Evolutionary conservation across 92 coral and sea anemone genomes (phyloP).

Genomic region (Phymanthus crucifer): DNA sequence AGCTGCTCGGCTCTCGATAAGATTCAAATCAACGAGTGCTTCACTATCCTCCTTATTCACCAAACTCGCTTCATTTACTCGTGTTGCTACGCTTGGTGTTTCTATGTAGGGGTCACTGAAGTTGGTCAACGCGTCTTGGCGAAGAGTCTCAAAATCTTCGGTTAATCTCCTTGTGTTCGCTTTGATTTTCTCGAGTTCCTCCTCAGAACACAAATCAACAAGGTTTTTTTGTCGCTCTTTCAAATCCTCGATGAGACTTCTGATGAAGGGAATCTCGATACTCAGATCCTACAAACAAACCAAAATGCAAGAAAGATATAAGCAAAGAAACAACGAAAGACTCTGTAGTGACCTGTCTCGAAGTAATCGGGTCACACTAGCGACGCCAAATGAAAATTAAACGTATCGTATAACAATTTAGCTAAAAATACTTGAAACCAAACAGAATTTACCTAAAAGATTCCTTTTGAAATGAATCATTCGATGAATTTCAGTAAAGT

Average conservation of each 20-base stretch:
- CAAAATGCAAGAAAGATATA: conserved; percentile 20
- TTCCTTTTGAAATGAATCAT: neutral
- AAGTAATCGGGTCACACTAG: neutral
- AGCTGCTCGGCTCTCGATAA: neutral
- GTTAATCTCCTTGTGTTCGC: conserved; percentile 50
- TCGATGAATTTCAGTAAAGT: neutral
- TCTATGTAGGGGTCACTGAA: conserved; percentile 14
- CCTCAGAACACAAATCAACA: conserved; percentile 42
- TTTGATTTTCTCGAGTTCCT: conserved; percentile 46
- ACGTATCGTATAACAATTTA: conserved; percentile 1
- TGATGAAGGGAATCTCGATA: conserved; percentile 67
- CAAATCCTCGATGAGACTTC: conserved; percentile 55
- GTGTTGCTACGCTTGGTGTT: neutral
- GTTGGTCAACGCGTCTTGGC: neutral
- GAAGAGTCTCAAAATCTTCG: conserved; percentile 35
- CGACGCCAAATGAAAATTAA: neutral
- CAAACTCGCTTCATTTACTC: neutral
- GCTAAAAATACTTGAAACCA: neutral
- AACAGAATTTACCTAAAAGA: neutral
- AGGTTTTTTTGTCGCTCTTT: conserved; percentile 38
- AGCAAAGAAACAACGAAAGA: neutral
- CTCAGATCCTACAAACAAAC: conserved; percentile 57
- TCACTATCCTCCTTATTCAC: neutral
- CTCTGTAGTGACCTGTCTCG: neutral
- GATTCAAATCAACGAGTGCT: neutral